Conservation (phyloP, 2,888 invertebrate genomes). For the Sympetrum striolatum region DNA sequence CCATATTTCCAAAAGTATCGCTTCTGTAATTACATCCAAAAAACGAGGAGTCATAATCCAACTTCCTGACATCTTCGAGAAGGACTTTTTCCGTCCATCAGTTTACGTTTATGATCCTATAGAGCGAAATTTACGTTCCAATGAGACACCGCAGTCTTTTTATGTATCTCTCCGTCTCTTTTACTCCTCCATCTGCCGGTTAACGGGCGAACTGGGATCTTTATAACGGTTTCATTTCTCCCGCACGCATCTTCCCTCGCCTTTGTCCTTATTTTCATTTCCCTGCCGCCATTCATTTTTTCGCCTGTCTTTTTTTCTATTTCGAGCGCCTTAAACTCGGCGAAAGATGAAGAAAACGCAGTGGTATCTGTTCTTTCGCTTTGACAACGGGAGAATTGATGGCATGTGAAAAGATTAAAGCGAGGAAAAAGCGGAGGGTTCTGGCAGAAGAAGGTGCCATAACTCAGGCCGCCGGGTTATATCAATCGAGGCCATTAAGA, state of each 20-base stretch:
- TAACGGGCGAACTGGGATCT: neutral
- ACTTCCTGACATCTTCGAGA: no score
- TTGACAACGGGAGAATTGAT: slow-evolving; percentile 21
- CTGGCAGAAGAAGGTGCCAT: neutral
- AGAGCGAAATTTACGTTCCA: no score
- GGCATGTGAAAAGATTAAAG: slow-evolving; percentile 1
- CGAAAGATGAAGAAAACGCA: neutral
- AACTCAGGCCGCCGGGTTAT: neutral
- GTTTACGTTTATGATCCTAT: no score
- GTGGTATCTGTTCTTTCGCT: neutral
- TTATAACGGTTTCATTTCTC: neutral
- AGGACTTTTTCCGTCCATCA: no score
- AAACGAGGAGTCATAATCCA: no score
- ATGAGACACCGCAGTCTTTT: no score
- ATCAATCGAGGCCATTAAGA: neutral
- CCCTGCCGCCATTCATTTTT: neutral
- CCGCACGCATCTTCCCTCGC: neutral
- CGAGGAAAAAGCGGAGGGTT: neutral
- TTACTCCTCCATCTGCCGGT: no score
- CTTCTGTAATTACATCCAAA: no score
- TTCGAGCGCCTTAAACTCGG: neutral
- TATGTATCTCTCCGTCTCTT: no score
- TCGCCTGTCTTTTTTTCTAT: neutral
- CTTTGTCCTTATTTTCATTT: neutral
- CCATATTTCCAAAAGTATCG: no score